Evolutionary conservation across 2,113 vertebrate species (phyloP).

Genomic region (Notiomystis cincta): DNA sequence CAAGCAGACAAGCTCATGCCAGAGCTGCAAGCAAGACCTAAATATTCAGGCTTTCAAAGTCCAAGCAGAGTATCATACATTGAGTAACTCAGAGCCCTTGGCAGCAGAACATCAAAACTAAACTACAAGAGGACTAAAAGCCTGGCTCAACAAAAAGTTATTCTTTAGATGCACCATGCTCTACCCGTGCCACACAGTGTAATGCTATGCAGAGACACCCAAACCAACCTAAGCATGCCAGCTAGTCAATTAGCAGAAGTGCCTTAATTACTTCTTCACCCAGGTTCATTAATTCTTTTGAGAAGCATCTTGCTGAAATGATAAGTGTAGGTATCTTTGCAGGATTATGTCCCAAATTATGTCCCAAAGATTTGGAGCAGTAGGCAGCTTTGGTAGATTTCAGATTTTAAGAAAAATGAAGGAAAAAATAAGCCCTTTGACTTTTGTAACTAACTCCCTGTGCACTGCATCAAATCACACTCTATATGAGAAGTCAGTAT

Average conservation of each 20-base stretch:
- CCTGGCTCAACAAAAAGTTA: not conserved
- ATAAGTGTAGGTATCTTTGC: not conserved
- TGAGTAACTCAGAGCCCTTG: not conserved
- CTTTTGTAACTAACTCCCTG: not conserved
- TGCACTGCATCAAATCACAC: not conserved
- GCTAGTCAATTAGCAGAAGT: not conserved
- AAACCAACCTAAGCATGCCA: not conserved
- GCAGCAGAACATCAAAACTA: not conserved
- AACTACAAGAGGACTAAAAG: not conserved
- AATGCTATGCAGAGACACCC: not conserved
- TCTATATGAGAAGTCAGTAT: not conserved
- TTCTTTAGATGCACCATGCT: not conserved
- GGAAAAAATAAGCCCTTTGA: not conserved
- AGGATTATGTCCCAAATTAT: not conserved
- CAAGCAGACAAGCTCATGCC: fast-evolving
- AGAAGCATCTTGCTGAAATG: not conserved
- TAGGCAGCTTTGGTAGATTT: not conserved
- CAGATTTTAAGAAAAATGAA: not conserved
- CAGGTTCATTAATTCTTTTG: not conserved
- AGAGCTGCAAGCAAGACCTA: not conserved
- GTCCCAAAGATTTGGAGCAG: not conserved
- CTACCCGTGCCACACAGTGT: not conserved
- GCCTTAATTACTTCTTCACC: not conserved
- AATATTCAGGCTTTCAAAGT: not conserved
- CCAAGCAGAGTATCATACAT: not conserved